Conservation (phyloP, 2,797 vertebrate genomes). For the Fundulus diaphanus region DNA sequence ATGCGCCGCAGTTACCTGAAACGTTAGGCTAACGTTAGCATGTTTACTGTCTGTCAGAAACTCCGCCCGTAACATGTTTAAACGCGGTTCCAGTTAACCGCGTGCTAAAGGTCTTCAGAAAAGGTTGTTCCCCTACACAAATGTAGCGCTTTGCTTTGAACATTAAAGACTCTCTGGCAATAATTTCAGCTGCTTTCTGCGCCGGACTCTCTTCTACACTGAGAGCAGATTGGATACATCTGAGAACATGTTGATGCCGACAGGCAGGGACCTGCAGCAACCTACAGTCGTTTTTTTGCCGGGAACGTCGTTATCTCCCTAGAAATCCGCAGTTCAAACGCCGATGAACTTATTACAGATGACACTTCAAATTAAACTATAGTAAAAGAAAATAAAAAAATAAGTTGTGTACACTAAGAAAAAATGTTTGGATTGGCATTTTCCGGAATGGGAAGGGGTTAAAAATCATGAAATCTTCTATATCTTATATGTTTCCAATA, state of each 20-base stretch:
- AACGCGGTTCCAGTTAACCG: not conserved
- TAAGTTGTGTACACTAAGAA: not conserved
- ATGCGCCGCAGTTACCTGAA: not conserved
- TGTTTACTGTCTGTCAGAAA: not conserved
- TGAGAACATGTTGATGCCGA: not conserved
- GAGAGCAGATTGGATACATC: not conserved
- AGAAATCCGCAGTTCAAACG: not conserved
- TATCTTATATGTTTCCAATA: conserved; percentile 72
- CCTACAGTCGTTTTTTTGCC: not conserved
- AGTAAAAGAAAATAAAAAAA: too few relatives aligned
- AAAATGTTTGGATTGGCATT: not conserved
- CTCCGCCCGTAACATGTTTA: too few relatives aligned
- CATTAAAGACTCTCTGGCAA: not conserved
- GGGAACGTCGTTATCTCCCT: not conserved
- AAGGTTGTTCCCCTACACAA: not conserved
- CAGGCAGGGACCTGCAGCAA: not conserved
- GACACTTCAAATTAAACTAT: not conserved
- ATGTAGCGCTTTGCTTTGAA: not conserved
- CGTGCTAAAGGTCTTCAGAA: not conserved
- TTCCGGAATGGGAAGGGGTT: conserved; percentile 8
- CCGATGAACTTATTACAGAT: not conserved
- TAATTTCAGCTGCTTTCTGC: not conserved
- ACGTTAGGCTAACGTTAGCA: not conserved
- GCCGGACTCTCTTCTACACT: not conserved
- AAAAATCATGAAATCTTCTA: conserved; percentile 44